phyloP scores from a whole-genome alignment of 2,888 invertebrate species.

The Pristionchus exspectatus region DNA sequence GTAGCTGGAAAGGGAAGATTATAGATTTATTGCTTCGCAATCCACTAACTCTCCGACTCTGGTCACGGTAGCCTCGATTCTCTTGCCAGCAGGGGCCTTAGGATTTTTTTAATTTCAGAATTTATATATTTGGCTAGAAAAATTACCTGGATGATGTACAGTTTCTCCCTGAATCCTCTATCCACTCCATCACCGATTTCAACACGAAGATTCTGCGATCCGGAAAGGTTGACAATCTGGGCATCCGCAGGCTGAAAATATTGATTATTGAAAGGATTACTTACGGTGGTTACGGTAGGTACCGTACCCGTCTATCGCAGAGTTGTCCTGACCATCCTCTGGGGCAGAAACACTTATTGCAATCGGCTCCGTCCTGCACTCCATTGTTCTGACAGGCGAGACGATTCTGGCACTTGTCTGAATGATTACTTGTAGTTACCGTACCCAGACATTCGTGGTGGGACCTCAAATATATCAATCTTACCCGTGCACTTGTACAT shows the following conservation, averaged over 20 bases:
- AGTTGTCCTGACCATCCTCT: constrained; percentile 10
- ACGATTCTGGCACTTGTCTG: constrained; percentile 16
- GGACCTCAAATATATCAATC: background rate
- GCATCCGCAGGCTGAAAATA: background rate
- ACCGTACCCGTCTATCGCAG: constrained; percentile 4
- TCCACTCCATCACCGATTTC: background rate
- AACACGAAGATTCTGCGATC: background rate
- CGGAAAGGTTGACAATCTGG: background rate
- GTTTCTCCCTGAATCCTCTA: constrained; percentile 20
- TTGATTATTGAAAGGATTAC: background rate
- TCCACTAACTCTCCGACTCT: background rate
- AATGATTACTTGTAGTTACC: background rate
- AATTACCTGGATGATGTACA: constrained; percentile 5
- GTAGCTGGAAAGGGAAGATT: background rate
- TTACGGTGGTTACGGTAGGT: background rate
- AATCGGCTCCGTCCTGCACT: background rate
- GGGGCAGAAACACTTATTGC: constrained; percentile 29
- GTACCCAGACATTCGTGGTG: background rate
- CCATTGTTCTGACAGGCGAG: constrained; percentile 22
- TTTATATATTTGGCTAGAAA: background rate
- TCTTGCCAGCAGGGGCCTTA: constrained; percentile 1
- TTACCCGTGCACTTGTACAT: constrained; percentile 42
- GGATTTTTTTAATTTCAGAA: too few relatives aligned
- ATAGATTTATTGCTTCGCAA: background rate
- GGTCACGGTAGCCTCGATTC: background rate